phyloP scores from a whole-genome alignment of 1,140 invertebrate species.

The Drosophila bifasciata region DNA sequence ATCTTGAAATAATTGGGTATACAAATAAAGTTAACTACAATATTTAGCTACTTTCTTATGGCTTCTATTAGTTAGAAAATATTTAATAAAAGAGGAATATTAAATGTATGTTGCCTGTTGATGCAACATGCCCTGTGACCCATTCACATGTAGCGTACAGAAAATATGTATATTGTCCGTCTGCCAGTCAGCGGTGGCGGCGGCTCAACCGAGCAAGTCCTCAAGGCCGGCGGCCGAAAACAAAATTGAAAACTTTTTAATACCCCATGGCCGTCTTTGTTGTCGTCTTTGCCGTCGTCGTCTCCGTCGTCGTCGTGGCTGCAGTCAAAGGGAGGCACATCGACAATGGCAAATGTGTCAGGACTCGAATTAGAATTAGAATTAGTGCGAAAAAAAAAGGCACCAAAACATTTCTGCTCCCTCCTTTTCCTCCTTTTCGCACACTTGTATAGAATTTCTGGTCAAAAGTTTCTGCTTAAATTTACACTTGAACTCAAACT shows the following conservation, averaged over 20 bases:
- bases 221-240: conserved; percentile 21
- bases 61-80: no score
- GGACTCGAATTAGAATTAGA: conserved; percentile 54
- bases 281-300: conserved; percentile 16
- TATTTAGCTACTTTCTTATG: no score
- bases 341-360: conserved; percentile 46
- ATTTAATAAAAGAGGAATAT: no score
- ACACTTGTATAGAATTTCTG: conserved; percentile 22
- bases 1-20: no score
- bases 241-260: conserved; percentile 59
- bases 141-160: no score
- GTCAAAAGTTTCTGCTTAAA: conserved; percentile 44
- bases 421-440: neutral
- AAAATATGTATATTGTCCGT: conserved; percentile 29
- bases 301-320: conserved; percentile 5
- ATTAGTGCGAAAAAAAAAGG: conserved; percentile 16
- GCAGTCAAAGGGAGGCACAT: conserved; percentile 26
- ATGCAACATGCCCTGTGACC: no score
- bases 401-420: neutral
- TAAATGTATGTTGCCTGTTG: no score
- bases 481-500: conserved; percentile 54
- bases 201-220: conserved; percentile 23
- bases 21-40: no score
- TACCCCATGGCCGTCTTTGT: conserved; percentile 37
- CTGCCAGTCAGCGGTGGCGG: conserved; percentile 1